These are phyloP conservation scores for Falco rusticolus DNA, from an alignment of 2,797 vertebrate genomes.

Conservation along the genomic window DNA sequence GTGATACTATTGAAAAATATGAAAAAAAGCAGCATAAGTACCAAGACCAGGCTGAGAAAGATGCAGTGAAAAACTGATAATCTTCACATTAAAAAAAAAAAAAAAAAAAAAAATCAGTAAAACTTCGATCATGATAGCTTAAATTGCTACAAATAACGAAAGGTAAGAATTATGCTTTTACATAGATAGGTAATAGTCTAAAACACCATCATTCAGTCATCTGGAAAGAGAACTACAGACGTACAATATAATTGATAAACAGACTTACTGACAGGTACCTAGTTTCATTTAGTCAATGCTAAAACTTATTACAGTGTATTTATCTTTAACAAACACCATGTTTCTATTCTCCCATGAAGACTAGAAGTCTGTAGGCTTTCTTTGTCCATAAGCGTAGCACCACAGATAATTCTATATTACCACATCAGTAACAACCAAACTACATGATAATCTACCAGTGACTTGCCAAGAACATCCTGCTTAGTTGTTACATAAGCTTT, in stretches of 20 bases:
- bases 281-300: neutral
- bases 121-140: neutral
- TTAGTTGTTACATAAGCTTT: neutral
- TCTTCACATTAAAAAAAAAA: neutral
- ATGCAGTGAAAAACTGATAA: neutral
- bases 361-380: neutral
- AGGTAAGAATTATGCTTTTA: neutral
- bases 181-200: neutral
- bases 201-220: neutral
- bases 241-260: neutral
- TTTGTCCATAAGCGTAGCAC: neutral
- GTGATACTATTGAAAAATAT: no score
- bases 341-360: neutral
- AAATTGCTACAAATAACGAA: neutral
- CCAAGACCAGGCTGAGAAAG: neutral
- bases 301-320: neutral
- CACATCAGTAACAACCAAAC: neutral
- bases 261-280: neutral
- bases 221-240: neutral
- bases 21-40: neutral
- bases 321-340: neutral
- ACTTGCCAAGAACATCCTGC: neutral
- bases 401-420: neutral
- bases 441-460: neutral
- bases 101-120: neutral